phyloP scores from a whole-genome alignment of 2,797 vertebrate species.

The Manis crassicaudata region DNA sequence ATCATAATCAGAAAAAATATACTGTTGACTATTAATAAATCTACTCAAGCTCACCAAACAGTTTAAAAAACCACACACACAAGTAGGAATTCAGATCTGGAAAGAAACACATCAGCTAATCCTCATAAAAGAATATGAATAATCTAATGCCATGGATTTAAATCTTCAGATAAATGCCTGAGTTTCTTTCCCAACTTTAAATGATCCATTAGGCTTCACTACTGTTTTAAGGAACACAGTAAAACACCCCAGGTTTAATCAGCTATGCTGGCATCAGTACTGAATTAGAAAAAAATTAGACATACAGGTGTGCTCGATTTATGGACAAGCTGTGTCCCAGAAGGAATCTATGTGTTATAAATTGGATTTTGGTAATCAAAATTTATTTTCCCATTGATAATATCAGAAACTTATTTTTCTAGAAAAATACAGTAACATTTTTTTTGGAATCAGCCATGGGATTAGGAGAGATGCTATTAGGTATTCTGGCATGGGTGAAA shows the following conservation, averaged over 20 bases:
- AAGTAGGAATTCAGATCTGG: constrained; percentile 46
- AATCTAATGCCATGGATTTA: constrained; percentile 48
- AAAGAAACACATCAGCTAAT: constrained; percentile 48
- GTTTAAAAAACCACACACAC: neutral
- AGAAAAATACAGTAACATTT: neutral
- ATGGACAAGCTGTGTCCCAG: neutral
- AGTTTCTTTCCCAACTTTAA: neutral
- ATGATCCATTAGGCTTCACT: neutral
- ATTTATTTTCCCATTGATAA: constrained; percentile 36
- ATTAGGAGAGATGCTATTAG: neutral
- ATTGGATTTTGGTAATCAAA: neutral
- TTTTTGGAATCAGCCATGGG: neutral
- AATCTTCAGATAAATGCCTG: neutral
- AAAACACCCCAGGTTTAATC: constrained; percentile 3
- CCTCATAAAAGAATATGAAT: constrained; percentile 43
- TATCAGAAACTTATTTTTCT: constrained; percentile 9
- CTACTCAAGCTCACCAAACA: neutral
- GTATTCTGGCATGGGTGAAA: neutral
- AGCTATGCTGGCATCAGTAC: neutral
- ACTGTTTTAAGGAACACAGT: neutral
- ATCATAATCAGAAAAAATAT: neutral
- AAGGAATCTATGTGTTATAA: neutral
- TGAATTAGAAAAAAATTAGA: neutral
- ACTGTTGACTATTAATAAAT: constrained; percentile 9
- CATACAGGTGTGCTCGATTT: neutral